These are phyloP conservation scores for Bombus polaris DNA, from an alignment of 1,140 invertebrate species.

Conservation along the genomic window DNA sequence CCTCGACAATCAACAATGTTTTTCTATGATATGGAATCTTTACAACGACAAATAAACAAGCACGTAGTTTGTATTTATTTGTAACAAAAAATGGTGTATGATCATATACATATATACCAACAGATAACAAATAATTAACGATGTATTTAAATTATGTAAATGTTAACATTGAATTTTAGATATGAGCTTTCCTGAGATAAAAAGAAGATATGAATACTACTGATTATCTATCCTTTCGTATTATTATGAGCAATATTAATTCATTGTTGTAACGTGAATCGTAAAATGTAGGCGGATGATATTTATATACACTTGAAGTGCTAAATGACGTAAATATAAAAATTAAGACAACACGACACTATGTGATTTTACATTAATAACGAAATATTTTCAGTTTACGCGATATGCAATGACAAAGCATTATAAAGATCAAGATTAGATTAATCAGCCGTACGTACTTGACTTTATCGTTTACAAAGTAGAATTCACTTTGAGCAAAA, in stretches of 20 bases:
- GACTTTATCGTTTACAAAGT: neutral
- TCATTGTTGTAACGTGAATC: neutral
- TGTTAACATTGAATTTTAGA: neutral
- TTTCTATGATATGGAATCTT: neutral
- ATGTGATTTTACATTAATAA: neutral
- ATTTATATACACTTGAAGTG: neutral
- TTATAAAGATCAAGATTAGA: slow-evolving; percentile 23
- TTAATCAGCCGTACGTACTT: neutral
- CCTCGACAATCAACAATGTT: neutral
- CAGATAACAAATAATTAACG: too few species aligned
- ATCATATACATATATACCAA: neutral
- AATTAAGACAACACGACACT: too few species aligned
- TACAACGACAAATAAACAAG: neutral
- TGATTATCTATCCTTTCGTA: neutral
- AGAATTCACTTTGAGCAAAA: neutral
- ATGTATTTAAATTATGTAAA: neutral
- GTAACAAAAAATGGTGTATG: neutral
- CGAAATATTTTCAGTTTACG: neutral
- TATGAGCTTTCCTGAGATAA: neutral
- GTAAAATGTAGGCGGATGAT: neutral
- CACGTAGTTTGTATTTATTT: slow-evolving; percentile 1
- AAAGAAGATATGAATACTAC: neutral
- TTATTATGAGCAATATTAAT: neutral
- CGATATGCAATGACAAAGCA: neutral
- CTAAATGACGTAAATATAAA: neutral